Conservation (phyloP, 2,113 vertebrate species). For the Sylvietta virens region DNA sequence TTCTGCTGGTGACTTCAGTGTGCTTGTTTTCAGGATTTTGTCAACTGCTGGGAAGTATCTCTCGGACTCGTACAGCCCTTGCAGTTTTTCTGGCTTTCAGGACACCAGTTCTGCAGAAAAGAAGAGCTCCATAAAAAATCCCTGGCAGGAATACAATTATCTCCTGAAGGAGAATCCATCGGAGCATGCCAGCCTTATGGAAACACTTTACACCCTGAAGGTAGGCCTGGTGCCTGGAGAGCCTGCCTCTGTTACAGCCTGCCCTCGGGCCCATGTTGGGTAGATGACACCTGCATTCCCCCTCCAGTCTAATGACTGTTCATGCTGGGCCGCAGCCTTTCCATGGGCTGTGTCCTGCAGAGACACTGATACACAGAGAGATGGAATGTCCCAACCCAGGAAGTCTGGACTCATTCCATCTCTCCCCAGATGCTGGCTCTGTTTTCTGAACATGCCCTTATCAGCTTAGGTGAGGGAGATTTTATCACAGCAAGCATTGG, state of each 20-base stretch:
- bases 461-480: background rate
- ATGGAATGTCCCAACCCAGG: background rate
- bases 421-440: background rate
- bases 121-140: conserved; percentile 83
- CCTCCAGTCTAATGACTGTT: background rate
- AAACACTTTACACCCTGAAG: conserved; percentile 92
- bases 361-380: background rate
- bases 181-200: conserved; percentile 88
- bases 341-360: background rate
- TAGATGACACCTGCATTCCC: background rate
- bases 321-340: background rate
- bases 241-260: background rate
- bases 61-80: conserved; percentile 90
- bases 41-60: conserved; percentile 88
- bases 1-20: background rate
- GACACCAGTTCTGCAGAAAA: conserved; percentile 80
- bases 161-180: conserved; percentile 84
- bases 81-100: conserved; percentile 87
- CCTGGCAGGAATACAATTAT: conserved; percentile 97
- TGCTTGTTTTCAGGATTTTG: conserved; percentile 80
- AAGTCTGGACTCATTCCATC: background rate
- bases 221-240: conserved; percentile 60
- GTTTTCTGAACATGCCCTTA: background rate
- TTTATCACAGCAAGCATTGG: background rate
- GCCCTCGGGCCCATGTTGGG: background rate